Conservation (phyloP, 2,888 invertebrate species). For the Coecobrya sp. region DNA sequence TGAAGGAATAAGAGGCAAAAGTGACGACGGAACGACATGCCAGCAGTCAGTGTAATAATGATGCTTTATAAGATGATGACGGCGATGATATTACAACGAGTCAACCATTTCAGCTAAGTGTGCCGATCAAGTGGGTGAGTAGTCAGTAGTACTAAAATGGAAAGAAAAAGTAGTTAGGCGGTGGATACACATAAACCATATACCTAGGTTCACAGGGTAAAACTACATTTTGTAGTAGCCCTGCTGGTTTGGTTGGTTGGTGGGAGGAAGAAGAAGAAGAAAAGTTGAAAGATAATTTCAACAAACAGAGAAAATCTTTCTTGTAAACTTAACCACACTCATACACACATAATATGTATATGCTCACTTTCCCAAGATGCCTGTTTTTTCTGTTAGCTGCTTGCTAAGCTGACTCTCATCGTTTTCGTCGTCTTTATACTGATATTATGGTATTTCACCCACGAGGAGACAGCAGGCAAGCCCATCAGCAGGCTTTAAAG, state of each 20-base stretch:
- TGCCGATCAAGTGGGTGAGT: constrained; percentile 70
- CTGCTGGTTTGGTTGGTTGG: not conserved
- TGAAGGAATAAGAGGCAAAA: constrained; percentile 14
- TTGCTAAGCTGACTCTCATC: not conserved
- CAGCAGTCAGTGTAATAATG: constrained; percentile 42
- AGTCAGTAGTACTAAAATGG: constrained; percentile 8
- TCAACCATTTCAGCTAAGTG: constrained; percentile 66
- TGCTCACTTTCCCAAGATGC: not conserved
- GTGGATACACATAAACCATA: not conserved
- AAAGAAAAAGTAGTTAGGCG: not conserved
- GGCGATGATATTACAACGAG: constrained; percentile 66
- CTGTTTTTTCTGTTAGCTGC: not conserved
- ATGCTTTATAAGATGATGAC: constrained; percentile 25
- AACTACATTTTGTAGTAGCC: not conserved
- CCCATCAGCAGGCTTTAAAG: constrained; percentile 73
- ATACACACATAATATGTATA: not conserved
- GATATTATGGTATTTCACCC: constrained; percentile 34
- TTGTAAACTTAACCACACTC: constrained; percentile 23
- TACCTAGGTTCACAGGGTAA: not conserved
- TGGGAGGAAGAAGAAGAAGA: constrained; percentile 49
- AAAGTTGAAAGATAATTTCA: constrained; percentile 69
- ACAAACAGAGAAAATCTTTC: constrained; percentile 61
- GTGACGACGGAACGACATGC: constrained; percentile 56
- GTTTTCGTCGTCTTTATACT: constrained; percentile 18
- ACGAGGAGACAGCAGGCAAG: constrained; percentile 64